phyloP scores from a whole-genome alignment of 2,113 vertebrate species.

The Hucho hucho region DNA sequence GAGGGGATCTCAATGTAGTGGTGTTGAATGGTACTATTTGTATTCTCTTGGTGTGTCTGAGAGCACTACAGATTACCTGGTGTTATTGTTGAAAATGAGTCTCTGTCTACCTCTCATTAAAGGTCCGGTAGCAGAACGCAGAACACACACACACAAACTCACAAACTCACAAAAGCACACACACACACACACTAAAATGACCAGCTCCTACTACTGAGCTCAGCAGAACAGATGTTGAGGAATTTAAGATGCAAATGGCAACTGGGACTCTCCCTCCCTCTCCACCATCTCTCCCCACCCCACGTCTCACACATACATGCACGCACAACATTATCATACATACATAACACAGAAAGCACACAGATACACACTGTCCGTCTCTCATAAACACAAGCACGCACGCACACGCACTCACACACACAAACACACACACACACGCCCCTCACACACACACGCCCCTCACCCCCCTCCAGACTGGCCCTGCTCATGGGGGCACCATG shows the following conservation, averaged over 20 bases:
- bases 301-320: slow-evolving; percentile 49
- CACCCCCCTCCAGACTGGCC: slow-evolving; percentile 67
- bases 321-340: slow-evolving; percentile 14
- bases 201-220: slow-evolving; percentile 50
- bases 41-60: slow-evolving; percentile 38
- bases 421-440: background rate
- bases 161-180: slow-evolving; percentile 40
- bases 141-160: slow-evolving; percentile 55
- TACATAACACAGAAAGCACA: slow-evolving; percentile 44
- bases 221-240: slow-evolving; percentile 87
- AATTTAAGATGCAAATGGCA: slow-evolving; percentile 84
- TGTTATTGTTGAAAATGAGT: slow-evolving; percentile 61
- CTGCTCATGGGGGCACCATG: slow-evolving; percentile 77
- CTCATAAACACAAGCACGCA: slow-evolving; percentile 11
- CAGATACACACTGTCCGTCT: slow-evolving; percentile 16
- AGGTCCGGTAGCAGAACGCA: slow-evolving; percentile 59
- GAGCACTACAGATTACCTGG: slow-evolving; percentile 53
- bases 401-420: slow-evolving; percentile 12
- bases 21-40: slow-evolving; percentile 43
- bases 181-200: background rate
- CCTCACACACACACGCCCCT: slow-evolving; percentile 30
- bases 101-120: slow-evolving; percentile 72
- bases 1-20: slow-evolving; percentile 14
- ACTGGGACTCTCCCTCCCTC: slow-evolving; percentile 58
- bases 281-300: slow-evolving; percentile 34